Conservation (phyloP, 2,113 vertebrate genomes). For the Oryzias melastigma region DNA sequence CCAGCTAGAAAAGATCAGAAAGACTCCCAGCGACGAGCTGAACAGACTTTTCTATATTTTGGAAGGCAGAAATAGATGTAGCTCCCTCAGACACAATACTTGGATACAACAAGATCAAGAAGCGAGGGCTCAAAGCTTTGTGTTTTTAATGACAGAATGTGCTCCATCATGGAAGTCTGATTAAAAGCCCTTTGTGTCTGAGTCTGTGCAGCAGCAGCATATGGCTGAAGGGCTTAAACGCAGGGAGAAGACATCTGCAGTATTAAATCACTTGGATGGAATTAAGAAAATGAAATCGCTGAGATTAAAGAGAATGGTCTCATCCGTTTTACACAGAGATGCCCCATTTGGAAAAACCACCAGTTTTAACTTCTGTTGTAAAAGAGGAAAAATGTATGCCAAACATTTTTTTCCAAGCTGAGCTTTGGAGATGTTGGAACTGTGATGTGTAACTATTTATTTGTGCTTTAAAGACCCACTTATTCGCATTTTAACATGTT, state of each 20-base stretch:
- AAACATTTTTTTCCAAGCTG: slow-evolving; percentile 3
- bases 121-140: slow-evolving; percentile 16
- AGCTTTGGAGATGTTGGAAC: not conserved
- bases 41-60: not conserved
- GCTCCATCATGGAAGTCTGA: slow-evolving; percentile 56
- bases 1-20: slow-evolving; percentile 21
- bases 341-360: slow-evolving; percentile 18
- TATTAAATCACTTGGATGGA: slow-evolving; percentile 34
- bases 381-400: not conserved
- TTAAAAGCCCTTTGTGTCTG: slow-evolving; percentile 53
- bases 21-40: slow-evolving; percentile 7
- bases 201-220: slow-evolving; percentile 44
- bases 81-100: slow-evolving; percentile 6
- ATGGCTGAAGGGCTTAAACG: slow-evolving; percentile 54
- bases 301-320: slow-evolving; percentile 50
- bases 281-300: slow-evolving; percentile 37
- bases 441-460: no score
- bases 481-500: no score
- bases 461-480: no score
- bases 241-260: slow-evolving; percentile 48
- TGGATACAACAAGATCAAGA: slow-evolving; percentile 2
- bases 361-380: slow-evolving; percentile 9
- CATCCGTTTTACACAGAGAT: slow-evolving; percentile 9
- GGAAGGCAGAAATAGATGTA: slow-evolving; percentile 5
- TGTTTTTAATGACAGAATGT: slow-evolving; percentile 51